Evolutionary conservation across 2,888 invertebrate genomes (phyloP).

Genomic region (Oscheius myriophilus): DNA sequence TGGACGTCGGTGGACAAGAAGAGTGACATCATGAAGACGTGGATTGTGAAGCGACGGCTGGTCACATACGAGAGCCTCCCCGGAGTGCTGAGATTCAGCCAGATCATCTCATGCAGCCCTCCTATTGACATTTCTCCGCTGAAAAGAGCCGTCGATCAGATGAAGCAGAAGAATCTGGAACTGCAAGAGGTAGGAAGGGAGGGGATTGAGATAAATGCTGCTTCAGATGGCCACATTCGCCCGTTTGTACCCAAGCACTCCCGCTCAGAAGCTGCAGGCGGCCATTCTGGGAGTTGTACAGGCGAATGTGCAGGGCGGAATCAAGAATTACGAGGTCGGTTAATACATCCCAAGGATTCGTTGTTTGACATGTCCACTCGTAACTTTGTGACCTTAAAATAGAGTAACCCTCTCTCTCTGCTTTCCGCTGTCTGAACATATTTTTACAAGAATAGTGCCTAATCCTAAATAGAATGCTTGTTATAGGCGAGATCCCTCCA

Average conservation of each 20-base stretch:
- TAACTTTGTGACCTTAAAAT: too few relatives aligned
- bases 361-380: too few relatives aligned
- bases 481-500: too few relatives aligned
- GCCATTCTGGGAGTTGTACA: slow-evolving; percentile 61
- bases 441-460: background rate
- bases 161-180: slow-evolving; percentile 47
- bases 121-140: slow-evolving; percentile 29
- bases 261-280: slow-evolving; percentile 49
- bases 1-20: slow-evolving; percentile 57
- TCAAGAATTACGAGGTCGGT: slow-evolving; percentile 58
- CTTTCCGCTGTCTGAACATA: too few relatives aligned
- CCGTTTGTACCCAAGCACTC: slow-evolving; percentile 35
- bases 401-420: too few relatives aligned
- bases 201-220: background rate
- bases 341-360: too few relatives aligned
- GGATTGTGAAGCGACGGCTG: slow-evolving; percentile 50
- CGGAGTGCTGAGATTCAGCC: slow-evolving; percentile 37
- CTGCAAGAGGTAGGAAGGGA: slow-evolving; percentile 5
- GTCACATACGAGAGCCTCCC: slow-evolving; percentile 36
- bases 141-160: slow-evolving; percentile 40
- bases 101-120: slow-evolving; percentile 30
- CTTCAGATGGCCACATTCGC: slow-evolving; percentile 17
- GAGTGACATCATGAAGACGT: slow-evolving; percentile 55
- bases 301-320: slow-evolving; percentile 53
- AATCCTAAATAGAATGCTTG: too few relatives aligned